A percentile compares a stretch with the other conserved stretches of the same genome.
Conservation (phyloP, 2,113 vertebrate species). For the Cebus imitator region DNA sequence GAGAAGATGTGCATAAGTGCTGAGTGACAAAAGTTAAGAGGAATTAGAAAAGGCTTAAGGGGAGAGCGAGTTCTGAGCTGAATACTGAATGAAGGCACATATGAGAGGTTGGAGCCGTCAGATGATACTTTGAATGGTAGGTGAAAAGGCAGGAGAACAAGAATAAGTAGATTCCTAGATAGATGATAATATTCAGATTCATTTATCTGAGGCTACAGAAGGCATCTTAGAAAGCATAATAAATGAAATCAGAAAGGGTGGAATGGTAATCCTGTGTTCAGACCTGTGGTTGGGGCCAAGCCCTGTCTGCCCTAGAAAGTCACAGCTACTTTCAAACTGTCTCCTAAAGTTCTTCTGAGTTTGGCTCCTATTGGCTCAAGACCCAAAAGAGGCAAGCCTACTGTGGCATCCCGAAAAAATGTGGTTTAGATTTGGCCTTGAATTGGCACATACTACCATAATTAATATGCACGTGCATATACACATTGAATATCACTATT, state of each 20-base stretch:
- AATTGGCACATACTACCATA: not conserved
- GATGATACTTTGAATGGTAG: not conserved
- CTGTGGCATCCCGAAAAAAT: not conserved
- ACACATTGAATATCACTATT: not conserved
- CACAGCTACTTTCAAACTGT: not conserved
- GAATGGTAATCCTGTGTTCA: not conserved
- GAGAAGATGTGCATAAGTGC: conserved; percentile 52
- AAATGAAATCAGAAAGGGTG: not conserved
- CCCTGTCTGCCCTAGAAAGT: rapidly evolving
- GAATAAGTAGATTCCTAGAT: not conserved
- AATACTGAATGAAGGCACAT: not conserved
- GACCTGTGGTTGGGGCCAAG: rapidly evolving
- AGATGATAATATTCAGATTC: not conserved
- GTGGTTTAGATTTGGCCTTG: not conserved
- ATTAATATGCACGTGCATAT: not conserved
- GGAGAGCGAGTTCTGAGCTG: not conserved
- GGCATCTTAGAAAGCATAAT: not conserved
- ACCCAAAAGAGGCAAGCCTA: not conserved
- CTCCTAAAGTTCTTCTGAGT: not conserved
- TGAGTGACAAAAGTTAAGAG: conserved; percentile 52
- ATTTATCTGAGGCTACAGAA: not conserved
- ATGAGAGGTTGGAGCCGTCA: not conserved
- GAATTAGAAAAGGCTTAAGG: conserved; percentile 57
- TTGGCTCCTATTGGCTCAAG: not conserved
- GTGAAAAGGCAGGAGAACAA: not conserved